Evolutionary conservation across 2,888 invertebrate genomes (phyloP).

Genomic region (Nemoura dubitans): DNA sequence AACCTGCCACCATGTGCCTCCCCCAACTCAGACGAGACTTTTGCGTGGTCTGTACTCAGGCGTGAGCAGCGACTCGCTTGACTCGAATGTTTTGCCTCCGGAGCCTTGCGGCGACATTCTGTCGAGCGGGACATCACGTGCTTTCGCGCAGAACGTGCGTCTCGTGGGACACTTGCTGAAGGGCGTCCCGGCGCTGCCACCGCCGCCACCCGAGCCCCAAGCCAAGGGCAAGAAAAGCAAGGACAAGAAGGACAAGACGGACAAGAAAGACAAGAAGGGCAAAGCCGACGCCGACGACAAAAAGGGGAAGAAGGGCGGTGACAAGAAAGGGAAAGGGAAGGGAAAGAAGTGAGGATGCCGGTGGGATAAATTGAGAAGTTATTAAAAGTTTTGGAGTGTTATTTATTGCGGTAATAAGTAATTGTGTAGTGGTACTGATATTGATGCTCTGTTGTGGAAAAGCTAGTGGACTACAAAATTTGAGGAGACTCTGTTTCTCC

Average conservation of each 20-base stretch:
- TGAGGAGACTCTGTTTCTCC: no score
- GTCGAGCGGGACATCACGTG: neutral
- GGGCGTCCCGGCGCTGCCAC: neutral
- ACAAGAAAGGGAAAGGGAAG: neutral
- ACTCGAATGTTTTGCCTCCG: neutral
- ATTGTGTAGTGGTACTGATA: no score
- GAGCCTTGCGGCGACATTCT: neutral
- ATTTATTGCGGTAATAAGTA: no score
- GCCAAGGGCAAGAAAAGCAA: neutral
- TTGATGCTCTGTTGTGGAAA: no score
- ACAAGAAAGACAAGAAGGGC: neutral
- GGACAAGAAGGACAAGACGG: neutral
- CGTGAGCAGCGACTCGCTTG: neutral
- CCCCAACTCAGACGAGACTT: no score
- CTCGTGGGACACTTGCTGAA: neutral
- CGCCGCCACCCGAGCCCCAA: neutral
- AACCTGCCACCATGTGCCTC: no score
- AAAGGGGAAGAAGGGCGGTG: neutral
- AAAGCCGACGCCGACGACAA: neutral
- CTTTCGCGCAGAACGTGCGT: neutral
- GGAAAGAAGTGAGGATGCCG: neutral
- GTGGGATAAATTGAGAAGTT: neutral
- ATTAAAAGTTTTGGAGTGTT: no score
- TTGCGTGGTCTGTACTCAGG: neutral
- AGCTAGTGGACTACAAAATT: no score